Base-by-base conservation (phyloP, 2,113 vertebrate species). In the human region DNA sequence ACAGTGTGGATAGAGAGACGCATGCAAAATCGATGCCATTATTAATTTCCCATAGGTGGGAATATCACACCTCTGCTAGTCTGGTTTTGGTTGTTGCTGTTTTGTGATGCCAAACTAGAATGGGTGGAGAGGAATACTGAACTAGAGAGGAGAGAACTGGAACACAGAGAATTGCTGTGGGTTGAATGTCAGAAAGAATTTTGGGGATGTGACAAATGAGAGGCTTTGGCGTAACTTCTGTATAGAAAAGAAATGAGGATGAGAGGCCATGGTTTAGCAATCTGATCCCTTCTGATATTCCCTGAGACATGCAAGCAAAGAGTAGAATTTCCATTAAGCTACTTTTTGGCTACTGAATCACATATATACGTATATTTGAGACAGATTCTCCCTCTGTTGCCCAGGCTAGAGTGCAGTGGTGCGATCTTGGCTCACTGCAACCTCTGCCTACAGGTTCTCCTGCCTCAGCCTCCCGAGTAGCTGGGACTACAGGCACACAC, bases 261-360 rank as follows among this genome's bases (percentile, higher is more conserved):
- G 72, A 84, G 70, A 92, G 50, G 86, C 83, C 45, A 20, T 52
- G 64, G 30, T 80, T 89, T 82, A 93, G 45, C 75, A 93, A 92
- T 72, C 93, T 91, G 79, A 83, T 96, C 32, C 75, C 25, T 80
- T 90, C 79, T 91, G n/a, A 83, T 83, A 64, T 66, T 94, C 94
- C 78, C 3, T 78, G 73, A 81, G 79, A 20, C 13, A 92, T 35
- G 22, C 45, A 94, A 86, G n/a, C 80, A 93, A 94, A 92, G 73
- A 94, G 94, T 48, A 64, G 84, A 59, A 90, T 92, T 95, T 95
- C n/a, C 86, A 76, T 84, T 87, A 95, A 84, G 64, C 90, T 86
- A 89, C 50, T 64, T 92, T 96, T 90, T 18, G 43, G 55, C 43
- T 87, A 70, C 59, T 13, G 64, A 92, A 64, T 45, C 45, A 50